Evolutionary conservation across 1,140 invertebrate species (phyloP), one percentile per base, ranked within the genome.

Genomic region (Phthorimaea operculella): DNA sequence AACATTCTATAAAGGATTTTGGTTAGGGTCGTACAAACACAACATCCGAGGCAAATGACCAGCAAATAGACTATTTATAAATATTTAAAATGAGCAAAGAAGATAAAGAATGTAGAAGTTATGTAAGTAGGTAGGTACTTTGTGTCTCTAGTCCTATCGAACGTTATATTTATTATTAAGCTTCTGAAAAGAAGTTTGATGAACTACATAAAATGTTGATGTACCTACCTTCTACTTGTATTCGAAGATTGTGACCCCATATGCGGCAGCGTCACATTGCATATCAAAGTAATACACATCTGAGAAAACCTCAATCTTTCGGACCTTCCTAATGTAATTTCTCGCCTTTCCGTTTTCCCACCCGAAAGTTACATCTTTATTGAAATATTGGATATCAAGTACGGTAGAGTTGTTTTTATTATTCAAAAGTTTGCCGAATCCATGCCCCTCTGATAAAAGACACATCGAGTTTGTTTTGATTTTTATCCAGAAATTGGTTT

Each of bases 251-350:
- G 2, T 34, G 2, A 39, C 36, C 36, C 36, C 36, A 39, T 39
- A n/a, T 39, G 36, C 36, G 36, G n/a, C 36, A 3, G 10, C 36
- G n/a, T 3, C n/a, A 39, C 36, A 51, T 36, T 28, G 15, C 17
- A 55, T 28, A 36, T 62, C 53, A 66, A 66, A 68, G 62, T 62
- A 66, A 64, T 64, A 70, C 50, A 67, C 63, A 64, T 64, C 68
- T 52, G 58, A 59, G 59, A 67, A 74, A 68, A 68, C 72, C 68
- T 68, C 74, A 74, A 81, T 79, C 74, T 76, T 66, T 78, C 48
- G 21, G 67, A 72, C 76, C 79, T 76, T 67, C 66, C 65, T 82
- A 82, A 84, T 82, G 75, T 81, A 79, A 84, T 82, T 84, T 84
- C 74, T 79, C 67, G 66, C 66, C 66, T 74, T 66, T 79, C 74